A percentile compares a stretch with the other conserved stretches of the same genome.
phyloP scores from a whole-genome alignment of 2,888 invertebrate genomes.

The Pteria penguin region DNA sequence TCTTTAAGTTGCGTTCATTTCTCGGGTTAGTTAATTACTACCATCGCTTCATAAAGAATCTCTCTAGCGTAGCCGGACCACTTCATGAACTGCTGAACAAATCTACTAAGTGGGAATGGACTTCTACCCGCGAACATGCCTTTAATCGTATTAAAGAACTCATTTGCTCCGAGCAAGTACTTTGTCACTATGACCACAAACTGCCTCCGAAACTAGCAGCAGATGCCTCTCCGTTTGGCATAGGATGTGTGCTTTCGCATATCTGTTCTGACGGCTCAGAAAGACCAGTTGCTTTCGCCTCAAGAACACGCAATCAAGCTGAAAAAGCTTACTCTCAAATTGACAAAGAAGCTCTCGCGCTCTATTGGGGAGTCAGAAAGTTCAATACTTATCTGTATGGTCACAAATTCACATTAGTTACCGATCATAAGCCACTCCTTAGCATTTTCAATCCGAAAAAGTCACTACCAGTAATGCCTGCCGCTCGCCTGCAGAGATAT shows the following conservation, averaged over 20 bases:
- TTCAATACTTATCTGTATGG: conserved; percentile 79
- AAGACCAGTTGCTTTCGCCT: conserved; percentile 39
- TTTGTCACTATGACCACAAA: conserved; percentile 72
- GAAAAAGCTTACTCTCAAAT: conserved; percentile 75
- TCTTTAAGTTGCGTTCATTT: conserved; percentile 17
- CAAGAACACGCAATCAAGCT: conserved; percentile 76
- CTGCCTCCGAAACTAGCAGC: conserved; percentile 71
- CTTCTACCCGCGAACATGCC: conserved; percentile 42
- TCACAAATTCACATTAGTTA: conserved; percentile 77
- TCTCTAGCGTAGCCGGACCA: conserved; percentile 37
- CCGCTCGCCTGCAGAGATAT: conserved; percentile 66
- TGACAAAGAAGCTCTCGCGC: conserved; percentile 77
- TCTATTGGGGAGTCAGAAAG: conserved; percentile 74
- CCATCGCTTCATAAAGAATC: conserved; percentile 22
- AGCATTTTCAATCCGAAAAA: conserved; percentile 72
- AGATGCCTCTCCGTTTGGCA: conserved; percentile 76
- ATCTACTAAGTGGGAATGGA: conserved; percentile 49
- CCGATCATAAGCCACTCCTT: conserved; percentile 75
- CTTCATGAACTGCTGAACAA: conserved; percentile 54
- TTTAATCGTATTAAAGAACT: conserved; percentile 57
- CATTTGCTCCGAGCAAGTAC: conserved; percentile 55
- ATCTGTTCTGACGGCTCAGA: conserved; percentile 28
- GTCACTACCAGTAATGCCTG: conserved; percentile 60
- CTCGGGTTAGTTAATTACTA: conserved; percentile 27
- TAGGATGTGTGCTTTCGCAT: conserved; percentile 68